Percentiles rank a stretch among this genome's conserved stretches.
phyloP scores from a whole-genome alignment of 1,140 invertebrate genomes.

The Lithobius niger region DNA sequence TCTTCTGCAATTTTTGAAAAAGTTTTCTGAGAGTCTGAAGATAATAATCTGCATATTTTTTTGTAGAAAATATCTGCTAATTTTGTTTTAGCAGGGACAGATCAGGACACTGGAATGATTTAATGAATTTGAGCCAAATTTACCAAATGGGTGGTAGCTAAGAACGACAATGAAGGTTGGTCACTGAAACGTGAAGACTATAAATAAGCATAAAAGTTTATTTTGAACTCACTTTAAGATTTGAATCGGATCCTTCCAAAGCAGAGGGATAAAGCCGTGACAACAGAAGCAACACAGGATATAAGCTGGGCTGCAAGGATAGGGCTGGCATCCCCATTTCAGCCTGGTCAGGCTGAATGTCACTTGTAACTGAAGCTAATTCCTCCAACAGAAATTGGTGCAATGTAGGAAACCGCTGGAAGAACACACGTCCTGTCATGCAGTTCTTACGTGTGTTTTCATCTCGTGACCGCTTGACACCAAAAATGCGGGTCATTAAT shows the following conservation, averaged over 20 bases:
- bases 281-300: slow-evolving; percentile 64
- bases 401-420: slow-evolving; percentile 62
- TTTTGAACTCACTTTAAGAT: slow-evolving; percentile 40
- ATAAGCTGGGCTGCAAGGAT: slow-evolving; percentile 38
- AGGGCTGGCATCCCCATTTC: slow-evolving; percentile 16
- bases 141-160: background rate
- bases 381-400: slow-evolving; percentile 61
- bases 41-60: too few species aligned
- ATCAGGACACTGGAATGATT: too few species aligned
- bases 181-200: background rate
- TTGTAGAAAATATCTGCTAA: too few species aligned
- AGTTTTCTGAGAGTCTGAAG: too few species aligned
- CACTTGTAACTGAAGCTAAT: slow-evolving; percentile 33
- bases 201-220: background rate
- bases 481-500: slow-evolving; percentile 77
- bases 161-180: background rate
- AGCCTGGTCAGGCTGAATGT: slow-evolving; percentile 7
- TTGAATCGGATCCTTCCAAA: slow-evolving; percentile 47
- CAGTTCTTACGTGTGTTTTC: slow-evolving; percentile 57
- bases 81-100: too few species aligned
- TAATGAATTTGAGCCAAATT: background rate
- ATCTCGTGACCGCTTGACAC: slow-evolving; percentile 61
- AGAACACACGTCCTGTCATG: slow-evolving; percentile 57
- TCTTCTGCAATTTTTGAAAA: too few species aligned
- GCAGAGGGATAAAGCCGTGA: slow-evolving; percentile 60